phyloP scores from a whole-genome alignment of 2,888 invertebrate species.

The Escarpia spicata region DNA sequence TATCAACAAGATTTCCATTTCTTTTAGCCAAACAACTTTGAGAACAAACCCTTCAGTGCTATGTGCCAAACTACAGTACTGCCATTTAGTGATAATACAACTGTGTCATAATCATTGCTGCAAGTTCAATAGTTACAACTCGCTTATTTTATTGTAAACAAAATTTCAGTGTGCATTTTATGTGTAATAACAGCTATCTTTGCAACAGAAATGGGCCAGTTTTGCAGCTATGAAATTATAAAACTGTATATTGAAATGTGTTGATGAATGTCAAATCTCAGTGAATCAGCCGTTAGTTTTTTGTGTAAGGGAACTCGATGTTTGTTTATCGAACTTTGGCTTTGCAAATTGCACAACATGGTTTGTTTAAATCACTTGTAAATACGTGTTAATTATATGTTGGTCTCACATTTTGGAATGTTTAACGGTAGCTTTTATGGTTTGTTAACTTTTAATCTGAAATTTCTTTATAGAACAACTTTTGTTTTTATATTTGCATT shows the following conservation, averaged over 20 bases:
- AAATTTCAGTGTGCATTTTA: background rate
- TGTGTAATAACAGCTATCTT: background rate
- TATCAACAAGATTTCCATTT: background rate
- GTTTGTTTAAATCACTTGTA: background rate
- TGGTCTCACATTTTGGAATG: background rate
- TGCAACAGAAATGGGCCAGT: background rate
- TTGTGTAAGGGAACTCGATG: background rate
- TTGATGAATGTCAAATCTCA: background rate
- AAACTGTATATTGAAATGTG: background rate
- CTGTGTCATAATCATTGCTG: background rate
- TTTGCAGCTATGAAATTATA: background rate
- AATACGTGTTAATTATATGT: background rate
- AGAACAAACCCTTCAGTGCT: background rate
- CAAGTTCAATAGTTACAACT: background rate
- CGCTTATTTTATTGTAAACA: background rate
- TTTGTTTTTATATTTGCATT: background rate
- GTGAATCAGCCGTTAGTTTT: background rate
- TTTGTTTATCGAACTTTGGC: background rate
- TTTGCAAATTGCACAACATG: background rate
- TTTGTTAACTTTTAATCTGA: background rate
- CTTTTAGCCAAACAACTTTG: background rate
- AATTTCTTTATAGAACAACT: background rate
- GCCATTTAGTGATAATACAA: background rate
- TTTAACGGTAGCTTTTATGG: background rate
- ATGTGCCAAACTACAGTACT: background rate